Evolutionary conservation across 2,888 invertebrate species (phyloP), one percentile per base, ranked within the genome.

Genomic region (Alsophila aescularia): DNA sequence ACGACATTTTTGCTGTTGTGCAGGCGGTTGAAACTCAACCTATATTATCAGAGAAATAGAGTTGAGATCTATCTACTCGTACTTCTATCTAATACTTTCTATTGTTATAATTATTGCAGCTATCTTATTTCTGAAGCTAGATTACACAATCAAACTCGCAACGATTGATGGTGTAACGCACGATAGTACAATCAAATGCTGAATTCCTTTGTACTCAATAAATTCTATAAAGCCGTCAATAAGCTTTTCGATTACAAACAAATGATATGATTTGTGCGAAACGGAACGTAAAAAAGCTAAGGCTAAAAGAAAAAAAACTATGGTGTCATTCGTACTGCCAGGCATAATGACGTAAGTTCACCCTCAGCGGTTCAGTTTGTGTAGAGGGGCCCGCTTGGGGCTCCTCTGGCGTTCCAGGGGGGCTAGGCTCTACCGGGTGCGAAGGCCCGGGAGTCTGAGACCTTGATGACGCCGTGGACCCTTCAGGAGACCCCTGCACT

Each of bases 251-350:
- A n/a, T 43, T 41, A 42, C 42, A 35, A 66, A 59, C 59, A 65
- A 68, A 74, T 76, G 75, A 75, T 65, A 73, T 83, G 79, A 73
- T 79, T 67, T 76, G 87, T 85, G 87, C 84, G 66, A 61, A 82
- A 87, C 78, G 74, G 69, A 86, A 85, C 73, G 68, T 72, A 82
- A 80, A 79, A 78, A 18, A 83, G 75, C 81, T 84, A 83, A 85
- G 73, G 86, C 86, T 83, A 84, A 88, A 88, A 79, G 74, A 75
- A 82, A 84, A 18, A 83, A 77, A 85, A 82, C 88, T 87, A 87
- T 73, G 83, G 89, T 89, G 90, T 89, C 83, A 85, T 86, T 89
- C 89, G 90, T 90, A 89, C 90, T 86, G 90, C 90, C 90, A 90
- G 90, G 89, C 90, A 89, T 83, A 89, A 84, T 83, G 88, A 85